Base-by-base conservation (phyloP, 1,140 invertebrate species). In the Papilio machaon region DNA sequence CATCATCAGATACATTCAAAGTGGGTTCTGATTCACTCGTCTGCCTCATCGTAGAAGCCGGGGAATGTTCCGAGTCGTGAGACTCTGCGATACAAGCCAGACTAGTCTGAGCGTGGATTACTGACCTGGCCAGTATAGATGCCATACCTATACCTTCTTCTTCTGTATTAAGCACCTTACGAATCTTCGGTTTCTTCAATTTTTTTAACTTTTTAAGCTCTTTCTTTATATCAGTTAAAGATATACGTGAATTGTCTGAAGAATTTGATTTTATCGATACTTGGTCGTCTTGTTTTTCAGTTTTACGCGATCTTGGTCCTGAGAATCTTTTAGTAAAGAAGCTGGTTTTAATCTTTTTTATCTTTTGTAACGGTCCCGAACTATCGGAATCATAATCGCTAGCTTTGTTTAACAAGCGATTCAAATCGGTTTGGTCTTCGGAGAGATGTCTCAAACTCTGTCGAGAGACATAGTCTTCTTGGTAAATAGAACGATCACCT, bases 131-230 rank as follows among this genome's bases (percentile, higher is more conserved):
- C 30, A 97, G 89, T 79, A 96, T 94, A 11, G 96, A 95, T 2
- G 96, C 96, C 95, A 97, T 96, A 2, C 94, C 92, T 80, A 95
- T 95, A 3, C 96, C 95, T 85, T 96, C 95, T 0, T 96, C 95
- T 83, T 96, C 95, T 80, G 95, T 95, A 73, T 85, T 90, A n/a
- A 84, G 83, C 38, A 91, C 92, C 85, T 96, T 96, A n/a, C 95
- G 93, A 79, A 96, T 95, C 47, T 91, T 95, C 5, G 94, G 91
- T 73, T 94, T 95, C 83, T 95, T 96, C 17, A 95, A 81, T 11
- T 87, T 84, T 81, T 91, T 93, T 4, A 95, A 85, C 81, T 91
- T 94, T 70, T 91, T 94, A 76, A 95, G 88, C 74, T 95, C 94
- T 73, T 92, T 93, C 82, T 91, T 95, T 46, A 95, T 89, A 82